phyloP scores from a whole-genome alignment of 2,888 invertebrate species.

The Maniola hyperantus region DNA sequence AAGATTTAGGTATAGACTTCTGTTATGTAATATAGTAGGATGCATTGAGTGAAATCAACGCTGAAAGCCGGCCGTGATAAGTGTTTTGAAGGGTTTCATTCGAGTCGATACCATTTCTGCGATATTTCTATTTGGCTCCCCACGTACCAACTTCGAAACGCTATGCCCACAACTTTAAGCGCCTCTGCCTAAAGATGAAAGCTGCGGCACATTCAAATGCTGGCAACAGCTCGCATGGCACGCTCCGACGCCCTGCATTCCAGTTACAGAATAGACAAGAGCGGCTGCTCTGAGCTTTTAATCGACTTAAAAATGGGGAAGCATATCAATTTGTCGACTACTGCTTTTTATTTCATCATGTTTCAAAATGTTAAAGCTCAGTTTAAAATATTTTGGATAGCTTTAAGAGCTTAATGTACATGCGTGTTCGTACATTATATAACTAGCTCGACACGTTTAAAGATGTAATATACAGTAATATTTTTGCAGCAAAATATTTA shows the following conservation, averaged over 20 bases:
- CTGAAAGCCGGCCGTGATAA: slow-evolving; percentile 41
- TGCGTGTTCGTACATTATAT: neutral
- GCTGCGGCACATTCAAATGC: slow-evolving; percentile 25
- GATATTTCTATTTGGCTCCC: slow-evolving; percentile 41
- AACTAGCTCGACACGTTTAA: neutral
- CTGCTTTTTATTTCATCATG: neutral
- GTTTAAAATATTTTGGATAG: neutral
- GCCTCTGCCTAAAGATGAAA: slow-evolving; percentile 34
- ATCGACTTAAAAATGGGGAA: slow-evolving; percentile 35
- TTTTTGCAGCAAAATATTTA: neutral
- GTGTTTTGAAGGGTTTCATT: slow-evolving; percentile 44
- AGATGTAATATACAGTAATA: slow-evolving; percentile 9
- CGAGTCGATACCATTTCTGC: slow-evolving; percentile 37
- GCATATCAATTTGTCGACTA: slow-evolving; percentile 17
- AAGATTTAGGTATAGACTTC: neutral
- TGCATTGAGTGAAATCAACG: slow-evolving; percentile 40
- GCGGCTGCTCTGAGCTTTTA: slow-evolving; percentile 19
- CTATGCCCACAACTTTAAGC: slow-evolving; percentile 31
- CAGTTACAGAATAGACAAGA: slow-evolving; percentile 20
- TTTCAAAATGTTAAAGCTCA: neutral
- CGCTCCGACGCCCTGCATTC: slow-evolving; percentile 35
- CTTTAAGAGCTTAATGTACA: neutral
- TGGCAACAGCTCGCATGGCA: slow-evolving; percentile 11
- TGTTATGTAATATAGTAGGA: slow-evolving; percentile 31
- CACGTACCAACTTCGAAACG: slow-evolving; percentile 39